Evolutionary conservation across 1,140 invertebrate genomes (phyloP).

Genomic region (Drosophila yakuba): DNA sequence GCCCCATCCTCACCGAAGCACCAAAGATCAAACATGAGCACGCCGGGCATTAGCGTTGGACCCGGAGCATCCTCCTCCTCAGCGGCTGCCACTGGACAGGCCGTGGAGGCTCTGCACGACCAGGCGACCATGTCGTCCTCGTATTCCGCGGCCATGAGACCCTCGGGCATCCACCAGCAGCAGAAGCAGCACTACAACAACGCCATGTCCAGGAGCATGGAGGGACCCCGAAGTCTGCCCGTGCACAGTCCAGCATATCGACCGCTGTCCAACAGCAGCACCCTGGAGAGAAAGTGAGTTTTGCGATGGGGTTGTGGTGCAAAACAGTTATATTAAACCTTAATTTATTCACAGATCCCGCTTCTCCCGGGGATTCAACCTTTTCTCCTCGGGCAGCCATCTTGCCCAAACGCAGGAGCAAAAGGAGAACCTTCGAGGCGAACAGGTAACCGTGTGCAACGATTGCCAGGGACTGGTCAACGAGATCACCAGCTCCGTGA

Average conservation of each 20-base stretch:
- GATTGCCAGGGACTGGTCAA: conserved; percentile 97
- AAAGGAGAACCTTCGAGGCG: conserved; percentile 89
- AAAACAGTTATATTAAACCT: too few species aligned
- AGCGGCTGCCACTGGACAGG: conserved; percentile 57
- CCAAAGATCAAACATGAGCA: conserved; percentile 85
- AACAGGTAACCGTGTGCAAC: conserved; percentile 95
- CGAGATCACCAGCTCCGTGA: conserved; percentile 95
- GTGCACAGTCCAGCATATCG: conserved; percentile 81
- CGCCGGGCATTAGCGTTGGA: conserved; percentile 74
- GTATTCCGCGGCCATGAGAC: conserved; percentile 69
- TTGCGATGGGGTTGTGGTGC: background rate
- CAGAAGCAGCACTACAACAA: conserved; percentile 66
- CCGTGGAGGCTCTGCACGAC: conserved; percentile 77
- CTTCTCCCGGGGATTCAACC: conserved; percentile 85
- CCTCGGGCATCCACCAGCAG: conserved; percentile 59
- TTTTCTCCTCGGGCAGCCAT: conserved; percentile 85
- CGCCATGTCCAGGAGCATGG: conserved; percentile 86
- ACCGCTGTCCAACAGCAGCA: conserved; percentile 85
- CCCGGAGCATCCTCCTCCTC: conserved; percentile 57
- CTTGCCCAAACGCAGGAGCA: conserved; percentile 73
- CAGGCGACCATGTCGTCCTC: conserved; percentile 75
- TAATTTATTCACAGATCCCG: conserved; percentile 68
- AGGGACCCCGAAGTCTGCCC: conserved; percentile 86
- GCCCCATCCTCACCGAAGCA: conserved; percentile 89
- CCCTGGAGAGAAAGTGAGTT: conserved; percentile 86